Base-by-base conservation (phyloP, 37 sponge, comb jelly and placozoan genomes). In the Bolinopsis microptera region DNA sequence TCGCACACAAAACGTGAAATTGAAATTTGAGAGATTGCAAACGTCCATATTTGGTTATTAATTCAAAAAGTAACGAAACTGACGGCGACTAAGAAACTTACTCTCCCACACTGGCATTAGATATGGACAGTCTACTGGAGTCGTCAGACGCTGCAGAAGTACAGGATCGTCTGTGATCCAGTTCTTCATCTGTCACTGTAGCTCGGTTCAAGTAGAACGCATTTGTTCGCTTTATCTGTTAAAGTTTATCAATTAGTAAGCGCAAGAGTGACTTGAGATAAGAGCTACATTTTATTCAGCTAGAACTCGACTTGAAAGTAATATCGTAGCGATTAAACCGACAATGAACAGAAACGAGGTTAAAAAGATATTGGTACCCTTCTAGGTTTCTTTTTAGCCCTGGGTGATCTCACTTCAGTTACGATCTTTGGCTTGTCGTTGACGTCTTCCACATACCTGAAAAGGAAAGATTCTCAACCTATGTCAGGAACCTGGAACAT, bases 181-280 rank as follows among this genome's bases (percentile, higher is more conserved):
- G 61, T 0, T 86, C 90, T 1, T 86, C 90, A 34, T 86, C 90
- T 3, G 90, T 86, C 90, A 86, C 35, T 24, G 23, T 41, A n/a
- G 90, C 34, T 34, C 35, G 37, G 90, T 86, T 86, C 61, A 86
- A 39, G 90, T 86, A 86, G 61, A 86, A 86, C 61, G 90, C 90
- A 26, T 86, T 86, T 3, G 30, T 86, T 30, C 90, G 90, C 22
- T 86, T 86, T 9, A 86, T 86, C 90, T 86, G 90, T 5, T 5
- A 70, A 22, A 13, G 68, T 22, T 67, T 22, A 22, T 67, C 68
- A 13, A 67, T n/a, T n/a, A n/a, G n/a, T n/a, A n/a, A n/a, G n/a
- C n/a, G n/a, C n/a, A n/a, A n/a, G n/a, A n/a, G n/a, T n/a, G n/a
- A n/a, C n/a, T n/a, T n/a, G n/a, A n/a, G n/a, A n/a, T n/a, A n/a